Conservation (phyloP, 2,797 vertebrate species). For the Setipinna tenuifilis region DNA sequence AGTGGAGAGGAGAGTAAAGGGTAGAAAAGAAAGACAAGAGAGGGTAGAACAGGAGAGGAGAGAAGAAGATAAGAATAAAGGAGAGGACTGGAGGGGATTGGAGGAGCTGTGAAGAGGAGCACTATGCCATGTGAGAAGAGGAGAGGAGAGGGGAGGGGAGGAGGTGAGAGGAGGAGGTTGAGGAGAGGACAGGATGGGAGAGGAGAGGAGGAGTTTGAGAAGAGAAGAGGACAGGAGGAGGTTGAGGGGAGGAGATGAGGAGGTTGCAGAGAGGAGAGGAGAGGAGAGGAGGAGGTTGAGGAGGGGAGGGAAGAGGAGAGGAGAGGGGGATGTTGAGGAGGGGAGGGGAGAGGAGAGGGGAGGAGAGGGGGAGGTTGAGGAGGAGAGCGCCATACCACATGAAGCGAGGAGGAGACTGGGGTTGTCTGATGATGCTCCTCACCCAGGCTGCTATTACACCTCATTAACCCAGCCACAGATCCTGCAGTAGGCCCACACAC, state of each 20-base stretch:
- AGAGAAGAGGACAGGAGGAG: not conserved
- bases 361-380: not conserved
- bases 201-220: not conserved
- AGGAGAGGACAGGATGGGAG: not conserved
- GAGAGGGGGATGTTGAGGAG: slow-evolving; percentile 42
- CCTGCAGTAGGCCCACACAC: slow-evolving; percentile 14
- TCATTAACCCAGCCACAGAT: slow-evolving; percentile 59
- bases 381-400: not conserved
- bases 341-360: not conserved
- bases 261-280: not conserved
- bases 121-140: too few relatives aligned
- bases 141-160: too few relatives aligned
- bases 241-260: not conserved
- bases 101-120: not conserved
- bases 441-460: slow-evolving; percentile 54
- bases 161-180: not conserved
- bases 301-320: not conserved
- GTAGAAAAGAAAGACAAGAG: too few relatives aligned
- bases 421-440: slow-evolving; percentile 58
- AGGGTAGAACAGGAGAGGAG: too few relatives aligned
- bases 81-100: too few relatives aligned
- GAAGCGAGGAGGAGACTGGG: slow-evolving; percentile 39
- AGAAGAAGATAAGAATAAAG: too few relatives aligned
- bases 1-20: too few relatives aligned
- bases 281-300: not conserved